Conservation (phyloP, 2,113 vertebrate species). For the Variabilichromis moorii region DNA sequence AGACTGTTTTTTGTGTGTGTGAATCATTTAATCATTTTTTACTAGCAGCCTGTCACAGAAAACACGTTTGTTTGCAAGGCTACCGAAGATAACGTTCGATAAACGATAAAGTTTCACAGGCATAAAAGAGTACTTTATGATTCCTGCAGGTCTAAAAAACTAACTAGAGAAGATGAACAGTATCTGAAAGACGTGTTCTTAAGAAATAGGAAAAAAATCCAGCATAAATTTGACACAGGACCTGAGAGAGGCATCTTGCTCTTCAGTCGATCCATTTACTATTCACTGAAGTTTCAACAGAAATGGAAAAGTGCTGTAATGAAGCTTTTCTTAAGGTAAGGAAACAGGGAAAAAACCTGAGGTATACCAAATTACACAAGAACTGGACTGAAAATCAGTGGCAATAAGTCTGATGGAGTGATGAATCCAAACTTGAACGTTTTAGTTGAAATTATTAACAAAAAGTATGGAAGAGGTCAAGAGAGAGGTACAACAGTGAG, state of each 20-base stretch:
- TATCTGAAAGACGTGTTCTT: not conserved
- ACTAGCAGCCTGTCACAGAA: not conserved
- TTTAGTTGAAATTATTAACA: not conserved
- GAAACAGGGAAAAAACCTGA: not conserved
- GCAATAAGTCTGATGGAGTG: not conserved
- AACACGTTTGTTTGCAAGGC: not conserved
- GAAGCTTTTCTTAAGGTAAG: not conserved
- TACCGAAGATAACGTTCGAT: not conserved
- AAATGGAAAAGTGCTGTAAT: not conserved
- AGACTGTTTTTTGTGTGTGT: not conserved
- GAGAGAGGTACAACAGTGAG: not conserved
- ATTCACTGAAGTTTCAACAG: not conserved
- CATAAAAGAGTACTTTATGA: not conserved
- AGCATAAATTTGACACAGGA: not conserved
- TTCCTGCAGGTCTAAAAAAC: not conserved
- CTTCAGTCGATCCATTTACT: not conserved
- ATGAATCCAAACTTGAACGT: not conserved
- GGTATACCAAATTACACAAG: not conserved
- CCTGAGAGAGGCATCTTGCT: not conserved
- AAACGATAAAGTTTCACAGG: not conserved
- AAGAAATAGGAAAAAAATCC: not conserved
- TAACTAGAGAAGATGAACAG: not conserved
- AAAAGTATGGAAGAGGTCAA: not conserved
- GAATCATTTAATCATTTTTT: not conserved
- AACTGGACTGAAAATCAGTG: not conserved